Evolutionary conservation across 1,140 invertebrate genomes (phyloP).

Genomic region (Linepithema humile): DNA sequence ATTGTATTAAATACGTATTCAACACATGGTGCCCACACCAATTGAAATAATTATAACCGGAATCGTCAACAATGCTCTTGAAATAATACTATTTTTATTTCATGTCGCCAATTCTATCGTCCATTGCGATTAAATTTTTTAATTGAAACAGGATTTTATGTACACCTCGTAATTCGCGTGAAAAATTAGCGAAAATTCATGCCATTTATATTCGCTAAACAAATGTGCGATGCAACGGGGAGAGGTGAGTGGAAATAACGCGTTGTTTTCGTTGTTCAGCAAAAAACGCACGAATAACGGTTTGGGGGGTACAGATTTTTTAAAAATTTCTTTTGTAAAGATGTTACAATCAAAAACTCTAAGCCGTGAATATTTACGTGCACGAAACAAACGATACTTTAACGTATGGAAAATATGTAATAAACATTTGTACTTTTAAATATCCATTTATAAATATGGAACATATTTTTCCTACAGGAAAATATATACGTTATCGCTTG

Average conservation of each 20-base stretch:
- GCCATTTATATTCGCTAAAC: slow-evolving; percentile 35
- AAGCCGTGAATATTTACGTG: not conserved
- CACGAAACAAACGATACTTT: slow-evolving; percentile 2
- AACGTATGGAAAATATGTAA: not conserved
- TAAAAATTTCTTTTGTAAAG: not conserved
- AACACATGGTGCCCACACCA: not conserved
- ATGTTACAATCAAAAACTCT: slow-evolving; percentile 19
- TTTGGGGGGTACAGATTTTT: not conserved
- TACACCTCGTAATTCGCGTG: slow-evolving; percentile 13
- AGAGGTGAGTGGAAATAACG: slow-evolving; percentile 24
- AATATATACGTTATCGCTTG: too few relatives aligned
- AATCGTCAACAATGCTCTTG: slow-evolving; percentile 3
- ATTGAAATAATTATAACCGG: not conserved
- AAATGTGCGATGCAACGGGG: not conserved
- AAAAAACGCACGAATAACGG: slow-evolving; percentile 16
- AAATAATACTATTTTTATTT: not conserved
- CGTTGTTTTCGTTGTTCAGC: slow-evolving; percentile 22
- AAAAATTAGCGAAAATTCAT: slow-evolving; percentile 39
- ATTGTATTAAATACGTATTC: slow-evolving; percentile 2
- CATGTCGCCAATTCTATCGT: not conserved
- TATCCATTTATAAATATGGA: not conserved
- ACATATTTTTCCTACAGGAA: not conserved
- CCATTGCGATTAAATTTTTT: slow-evolving; percentile 22
- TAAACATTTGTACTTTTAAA: not conserved
- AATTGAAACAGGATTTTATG: slow-evolving; percentile 19